A percentile compares a stretch with the other conserved stretches of the same genome.
Conservation (phyloP, 2,797 vertebrate species). For the Scyliorhinus canicula region DNA sequence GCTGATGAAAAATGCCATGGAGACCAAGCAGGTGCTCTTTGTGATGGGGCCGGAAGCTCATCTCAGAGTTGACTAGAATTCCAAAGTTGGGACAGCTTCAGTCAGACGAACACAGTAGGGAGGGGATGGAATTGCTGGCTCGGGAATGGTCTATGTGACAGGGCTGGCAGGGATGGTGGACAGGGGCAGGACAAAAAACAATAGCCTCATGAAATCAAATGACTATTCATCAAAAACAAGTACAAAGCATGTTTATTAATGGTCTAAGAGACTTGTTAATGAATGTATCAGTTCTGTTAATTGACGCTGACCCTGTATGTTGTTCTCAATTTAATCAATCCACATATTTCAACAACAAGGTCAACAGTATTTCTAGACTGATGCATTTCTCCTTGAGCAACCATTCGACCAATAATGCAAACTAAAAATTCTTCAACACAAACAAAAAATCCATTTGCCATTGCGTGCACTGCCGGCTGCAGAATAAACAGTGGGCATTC, state of each 20-base stretch:
- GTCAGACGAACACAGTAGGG: background rate
- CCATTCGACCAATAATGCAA: background rate
- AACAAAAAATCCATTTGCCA: background rate
- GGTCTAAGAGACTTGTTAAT: background rate
- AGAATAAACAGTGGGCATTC: background rate
- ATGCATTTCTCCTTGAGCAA: background rate
- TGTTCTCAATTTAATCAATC: background rate
- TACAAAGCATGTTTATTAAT: background rate
- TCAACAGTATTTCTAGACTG: background rate
- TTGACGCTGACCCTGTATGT: background rate
- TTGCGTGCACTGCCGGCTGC: background rate
- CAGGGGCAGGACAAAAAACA: background rate
- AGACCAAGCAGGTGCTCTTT: background rate
- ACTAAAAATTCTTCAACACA: background rate
- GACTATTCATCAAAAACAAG: background rate
- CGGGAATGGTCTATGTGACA: background rate
- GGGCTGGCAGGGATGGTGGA: background rate
- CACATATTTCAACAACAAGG: background rate
- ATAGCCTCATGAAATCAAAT: background rate
- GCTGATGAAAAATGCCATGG: background rate
- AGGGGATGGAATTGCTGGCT: no score
- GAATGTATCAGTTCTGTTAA: background rate
- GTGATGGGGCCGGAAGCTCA: background rate
- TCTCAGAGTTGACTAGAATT: background rate
- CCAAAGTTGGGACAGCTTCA: background rate